These are phyloP conservation scores for Argopecten irradians DNA, from an alignment of 1,140 invertebrate genomes.

Conservation along the genomic window DNA sequence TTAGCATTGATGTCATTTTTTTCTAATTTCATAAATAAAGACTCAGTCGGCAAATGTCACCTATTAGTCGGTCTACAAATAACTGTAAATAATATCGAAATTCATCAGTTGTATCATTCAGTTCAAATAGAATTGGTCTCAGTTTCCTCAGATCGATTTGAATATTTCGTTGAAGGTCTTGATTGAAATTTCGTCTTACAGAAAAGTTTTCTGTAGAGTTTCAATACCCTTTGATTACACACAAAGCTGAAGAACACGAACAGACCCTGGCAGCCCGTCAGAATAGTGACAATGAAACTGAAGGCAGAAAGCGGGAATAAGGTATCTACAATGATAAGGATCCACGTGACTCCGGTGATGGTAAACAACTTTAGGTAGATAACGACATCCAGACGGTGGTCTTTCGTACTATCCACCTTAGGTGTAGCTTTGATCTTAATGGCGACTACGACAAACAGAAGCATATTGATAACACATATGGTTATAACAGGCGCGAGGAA, in stretches of 20 bases:
- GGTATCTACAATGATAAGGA: conserved; percentile 35
- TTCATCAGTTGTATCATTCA: too few species aligned
- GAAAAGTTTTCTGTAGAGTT: neutral
- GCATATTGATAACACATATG: conserved; percentile 25
- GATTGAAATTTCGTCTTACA: neutral
- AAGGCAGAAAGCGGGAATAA: conserved; percentile 30
- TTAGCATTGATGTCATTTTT: too few species aligned
- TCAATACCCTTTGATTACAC: conserved; percentile 34
- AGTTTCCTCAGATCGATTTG: neutral
- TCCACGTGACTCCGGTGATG: conserved; percentile 37
- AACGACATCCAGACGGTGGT: neutral
- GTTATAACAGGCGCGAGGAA: conserved; percentile 33
- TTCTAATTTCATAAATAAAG: too few species aligned
- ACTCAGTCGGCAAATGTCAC: too few species aligned
- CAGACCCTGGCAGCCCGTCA: conserved; percentile 33
- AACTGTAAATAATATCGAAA: too few species aligned
- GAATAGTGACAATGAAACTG: conserved; percentile 26
- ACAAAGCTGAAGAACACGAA: conserved; percentile 39
- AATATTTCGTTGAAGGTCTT: neutral
- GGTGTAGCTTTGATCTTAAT: neutral
- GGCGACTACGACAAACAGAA: neutral
- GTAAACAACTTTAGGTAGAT: conserved; percentile 41
- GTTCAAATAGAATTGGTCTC: neutral
- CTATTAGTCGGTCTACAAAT: too few species aligned
- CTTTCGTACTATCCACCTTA: neutral